Evolutionary conservation across 2,797 vertebrate genomes (phyloP).

Genomic region (Phaenicophaeus curvirostris): DNA sequence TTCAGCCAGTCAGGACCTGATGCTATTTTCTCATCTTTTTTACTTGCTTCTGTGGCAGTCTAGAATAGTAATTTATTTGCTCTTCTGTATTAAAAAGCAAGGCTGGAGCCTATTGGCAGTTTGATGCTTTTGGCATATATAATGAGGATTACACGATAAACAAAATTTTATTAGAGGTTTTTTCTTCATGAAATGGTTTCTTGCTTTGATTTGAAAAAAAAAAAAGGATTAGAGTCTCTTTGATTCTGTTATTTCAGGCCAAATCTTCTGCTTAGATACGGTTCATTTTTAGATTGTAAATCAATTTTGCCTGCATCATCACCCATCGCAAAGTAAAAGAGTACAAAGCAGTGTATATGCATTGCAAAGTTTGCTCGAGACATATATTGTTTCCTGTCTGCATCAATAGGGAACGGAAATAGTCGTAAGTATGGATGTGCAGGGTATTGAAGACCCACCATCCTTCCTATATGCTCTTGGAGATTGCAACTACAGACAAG

Average conservation of each 20-base stretch:
- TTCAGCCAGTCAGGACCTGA: background rate
- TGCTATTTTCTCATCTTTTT: background rate
- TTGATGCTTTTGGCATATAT: background rate
- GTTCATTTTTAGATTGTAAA: background rate
- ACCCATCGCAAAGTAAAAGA: background rate
- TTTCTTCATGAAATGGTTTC: background rate
- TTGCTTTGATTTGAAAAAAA: background rate
- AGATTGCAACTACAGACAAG: background rate
- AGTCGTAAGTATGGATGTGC: background rate
- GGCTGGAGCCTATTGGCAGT: background rate
- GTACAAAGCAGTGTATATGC: fast-evolving
- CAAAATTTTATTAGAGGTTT: background rate
- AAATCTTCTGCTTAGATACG: background rate
- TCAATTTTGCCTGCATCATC: background rate
- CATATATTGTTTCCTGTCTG: background rate
- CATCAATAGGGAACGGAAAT: background rate
- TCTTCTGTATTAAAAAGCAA: background rate
- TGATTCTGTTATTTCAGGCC: background rate
- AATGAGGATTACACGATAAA: background rate
- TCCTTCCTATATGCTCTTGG: background rate
- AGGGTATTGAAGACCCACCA: background rate
- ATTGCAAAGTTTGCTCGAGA: background rate
- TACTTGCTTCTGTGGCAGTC: background rate
- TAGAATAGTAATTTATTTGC: background rate
- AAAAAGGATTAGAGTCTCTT: background rate